A percentile compares a stretch with the other conserved stretches of the same genome.
Conservation (phyloP, 92 coral and sea anemone species). For the Blastomussa wellsi region DNA sequence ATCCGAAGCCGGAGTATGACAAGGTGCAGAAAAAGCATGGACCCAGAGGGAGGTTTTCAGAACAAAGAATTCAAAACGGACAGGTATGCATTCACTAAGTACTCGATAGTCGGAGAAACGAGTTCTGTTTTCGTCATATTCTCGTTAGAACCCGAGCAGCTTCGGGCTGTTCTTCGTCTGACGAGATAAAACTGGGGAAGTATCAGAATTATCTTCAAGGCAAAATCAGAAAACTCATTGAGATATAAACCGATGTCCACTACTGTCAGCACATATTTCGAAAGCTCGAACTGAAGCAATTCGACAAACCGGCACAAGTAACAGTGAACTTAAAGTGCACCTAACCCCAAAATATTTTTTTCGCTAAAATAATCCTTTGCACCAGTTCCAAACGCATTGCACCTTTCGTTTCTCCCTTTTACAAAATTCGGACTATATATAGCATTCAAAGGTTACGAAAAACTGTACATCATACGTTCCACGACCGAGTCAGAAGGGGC, state of each 20-base stretch:
- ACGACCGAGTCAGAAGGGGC: too few species aligned
- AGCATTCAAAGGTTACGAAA: too few species aligned
- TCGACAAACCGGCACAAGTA: background rate
- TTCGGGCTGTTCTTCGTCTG: background rate
- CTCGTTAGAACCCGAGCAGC: background rate
- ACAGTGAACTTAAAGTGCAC: too few species aligned
- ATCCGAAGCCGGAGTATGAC: constrained; percentile 66
- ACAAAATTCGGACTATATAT: too few species aligned
- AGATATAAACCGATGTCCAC: background rate
- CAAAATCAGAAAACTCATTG: background rate
- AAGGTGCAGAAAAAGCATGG: constrained; percentile 68
- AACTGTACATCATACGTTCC: too few species aligned
- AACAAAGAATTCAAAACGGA: constrained; percentile 68
- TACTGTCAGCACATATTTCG: background rate
- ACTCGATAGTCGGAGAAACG: background rate
- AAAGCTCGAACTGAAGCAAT: background rate
- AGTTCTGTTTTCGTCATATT: background rate
- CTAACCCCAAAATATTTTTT: too few species aligned
- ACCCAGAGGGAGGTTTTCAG: constrained; percentile 57
- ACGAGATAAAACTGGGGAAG: background rate
- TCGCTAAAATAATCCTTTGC: too few species aligned
- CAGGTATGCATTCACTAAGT: constrained; percentile 46
- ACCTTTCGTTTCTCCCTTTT: too few species aligned
- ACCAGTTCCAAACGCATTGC: too few species aligned
- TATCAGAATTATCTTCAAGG: background rate